Evolutionary conservation across 2,797 vertebrate species (phyloP), one percentile per base, ranked within the genome.

Genomic region (Amblyraja radiata): DNA sequence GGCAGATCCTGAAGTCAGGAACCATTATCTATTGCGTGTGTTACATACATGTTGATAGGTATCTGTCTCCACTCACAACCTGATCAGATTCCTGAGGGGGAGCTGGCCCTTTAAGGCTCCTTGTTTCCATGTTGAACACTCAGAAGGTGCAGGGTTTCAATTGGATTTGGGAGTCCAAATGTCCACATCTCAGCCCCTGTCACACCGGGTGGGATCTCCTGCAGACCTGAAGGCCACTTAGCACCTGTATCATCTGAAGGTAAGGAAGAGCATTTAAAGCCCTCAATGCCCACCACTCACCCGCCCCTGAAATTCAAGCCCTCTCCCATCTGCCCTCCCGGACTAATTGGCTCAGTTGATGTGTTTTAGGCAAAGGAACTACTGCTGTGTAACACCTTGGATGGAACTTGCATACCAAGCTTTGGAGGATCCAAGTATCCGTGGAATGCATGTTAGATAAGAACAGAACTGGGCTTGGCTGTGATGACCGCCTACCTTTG

Each of bases 401-500:
- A 18, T 58, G 71, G 93, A 58, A 93, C 76, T 77, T 74, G 54
- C 58, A 68, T 36, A 46, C 58, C 74, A 78, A 93, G 36, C 16
- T 93, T 93, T 9, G 28, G 39, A 71, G 61, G 10, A 39, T 63
- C 79, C 79, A 36, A 32, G 10, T 77, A 65, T 13, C 83, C 14
- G 18, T 86, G 61, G 63, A 36, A 7, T 88, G 84, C 84, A 88
- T 88, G 84, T 88, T 88, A 63, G 61, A 63, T 68, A 68, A 88
- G 84, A 68, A 68, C 61, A 88, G 84, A 63, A 21, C 36, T 10
- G 39, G 84, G 84, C 84, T 88, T 88, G 84, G 84, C 84, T 88
- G 63, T 36, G 63, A 21, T 68, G 36, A 74, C 0, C 23, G 71
- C 71, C 71, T 36, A 61, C 61, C 13, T n/a, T 86, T 25, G n/a